These are phyloP conservation scores for Hylyphantes graminicola DNA, from an alignment of 1,140 invertebrate genomes.

Conservation along the genomic window DNA sequence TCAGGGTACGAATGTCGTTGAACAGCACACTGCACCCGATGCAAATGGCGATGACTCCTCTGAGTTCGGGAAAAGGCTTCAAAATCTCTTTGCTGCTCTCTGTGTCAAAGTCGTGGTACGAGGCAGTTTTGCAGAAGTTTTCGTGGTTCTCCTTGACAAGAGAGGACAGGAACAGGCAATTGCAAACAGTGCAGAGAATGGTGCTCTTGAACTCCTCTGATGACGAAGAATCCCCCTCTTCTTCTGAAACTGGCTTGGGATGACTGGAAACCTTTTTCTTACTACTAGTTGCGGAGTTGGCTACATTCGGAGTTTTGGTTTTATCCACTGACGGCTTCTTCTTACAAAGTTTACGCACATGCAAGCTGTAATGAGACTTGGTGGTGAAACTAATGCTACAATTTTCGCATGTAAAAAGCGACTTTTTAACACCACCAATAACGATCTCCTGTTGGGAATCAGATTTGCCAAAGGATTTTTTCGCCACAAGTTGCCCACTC, in stretches of 20 bases:
- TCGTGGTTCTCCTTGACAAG: constrained; percentile 8
- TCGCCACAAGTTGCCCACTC: constrained; percentile 41
- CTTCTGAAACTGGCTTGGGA: too few relatives aligned
- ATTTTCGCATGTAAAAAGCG: constrained; percentile 52
- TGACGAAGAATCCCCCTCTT: too few relatives aligned
- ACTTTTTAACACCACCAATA: constrained; percentile 39
- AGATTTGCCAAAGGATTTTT: constrained; percentile 27
- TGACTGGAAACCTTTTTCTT: too few relatives aligned
- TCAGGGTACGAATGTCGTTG: not conserved
- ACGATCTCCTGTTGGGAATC: constrained; percentile 39
- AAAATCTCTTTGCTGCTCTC: not conserved
- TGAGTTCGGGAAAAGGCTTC: constrained; percentile 5
- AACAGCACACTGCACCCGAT: constrained; percentile 12
- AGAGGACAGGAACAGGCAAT: constrained; percentile 22
- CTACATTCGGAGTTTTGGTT: not conserved
- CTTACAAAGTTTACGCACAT: constrained; percentile 55
- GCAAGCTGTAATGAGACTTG: constrained; percentile 51
- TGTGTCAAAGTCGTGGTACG: constrained; percentile 2
- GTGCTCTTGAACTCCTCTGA: not conserved
- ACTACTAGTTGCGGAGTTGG: not conserved
- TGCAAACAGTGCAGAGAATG: constrained; percentile 16
- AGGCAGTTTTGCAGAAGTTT: constrained; percentile 1
- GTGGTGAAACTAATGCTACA: constrained; percentile 56
- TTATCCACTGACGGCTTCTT: not conserved
- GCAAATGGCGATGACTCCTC: constrained; percentile 1